phyloP scores from a whole-genome alignment of 2,888 invertebrate genomes.

The Sarcophaga subvicina region DNA sequence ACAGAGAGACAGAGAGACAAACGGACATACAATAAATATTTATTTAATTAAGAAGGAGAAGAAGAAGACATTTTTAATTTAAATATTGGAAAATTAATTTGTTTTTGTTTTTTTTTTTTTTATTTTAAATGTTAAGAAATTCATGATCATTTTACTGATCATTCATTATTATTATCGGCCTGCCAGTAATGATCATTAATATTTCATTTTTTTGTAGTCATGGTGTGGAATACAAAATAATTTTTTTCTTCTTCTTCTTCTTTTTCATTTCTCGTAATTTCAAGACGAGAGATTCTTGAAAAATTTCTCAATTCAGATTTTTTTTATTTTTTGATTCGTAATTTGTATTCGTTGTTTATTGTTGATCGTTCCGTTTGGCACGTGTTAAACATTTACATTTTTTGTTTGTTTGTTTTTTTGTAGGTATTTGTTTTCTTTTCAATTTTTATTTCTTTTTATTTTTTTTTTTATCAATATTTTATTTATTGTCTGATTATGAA shows the following conservation, averaged over 20 bases:
- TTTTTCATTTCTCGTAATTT: not conserved
- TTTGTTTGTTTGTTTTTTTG: not conserved
- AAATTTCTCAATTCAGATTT: not conserved
- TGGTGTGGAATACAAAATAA: slow-evolving; percentile 20
- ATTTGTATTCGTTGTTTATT: too few species aligned
- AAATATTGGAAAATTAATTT: not conserved
- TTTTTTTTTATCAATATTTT: not conserved
- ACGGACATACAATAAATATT: not conserved
- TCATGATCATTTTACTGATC: slow-evolving; percentile 17
- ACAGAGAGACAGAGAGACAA: too few species aligned
- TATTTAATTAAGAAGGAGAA: not conserved
- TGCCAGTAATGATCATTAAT: slow-evolving; percentile 12
- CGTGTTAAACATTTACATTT: slow-evolving; percentile 51
- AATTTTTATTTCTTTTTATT: not conserved
- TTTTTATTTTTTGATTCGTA: not conserved
- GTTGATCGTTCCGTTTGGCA: slow-evolving; percentile 37
- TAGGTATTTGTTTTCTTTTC: not conserved
- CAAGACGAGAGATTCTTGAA: slow-evolving; percentile 1
- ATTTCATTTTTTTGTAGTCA: slow-evolving; percentile 23
- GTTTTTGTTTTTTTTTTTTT: too few species aligned
- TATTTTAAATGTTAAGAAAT: not conserved
- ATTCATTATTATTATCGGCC: not conserved
- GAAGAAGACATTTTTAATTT: not conserved
- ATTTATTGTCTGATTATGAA: slow-evolving; percentile 47
- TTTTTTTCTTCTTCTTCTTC: not conserved